Evolutionary conservation across 2,888 invertebrate genomes (phyloP), one percentile per base, ranked within the genome.

Genomic region (Clunio marinus): DNA sequence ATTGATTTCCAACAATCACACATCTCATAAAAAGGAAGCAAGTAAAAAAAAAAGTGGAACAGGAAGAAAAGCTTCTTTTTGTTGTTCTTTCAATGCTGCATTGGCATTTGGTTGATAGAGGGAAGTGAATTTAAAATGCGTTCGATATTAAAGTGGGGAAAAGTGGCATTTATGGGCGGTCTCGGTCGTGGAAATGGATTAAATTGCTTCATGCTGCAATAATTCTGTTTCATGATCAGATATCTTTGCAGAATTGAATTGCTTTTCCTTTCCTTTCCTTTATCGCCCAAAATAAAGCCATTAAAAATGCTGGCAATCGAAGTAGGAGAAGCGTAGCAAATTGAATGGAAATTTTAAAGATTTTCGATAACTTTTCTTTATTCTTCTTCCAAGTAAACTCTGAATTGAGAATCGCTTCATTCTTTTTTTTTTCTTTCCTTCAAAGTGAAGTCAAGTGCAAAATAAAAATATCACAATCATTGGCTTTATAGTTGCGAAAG

Each of bases 1-100:
- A 66, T 66, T 65, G 65, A 65, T 65, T 51, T 32, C 24, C 20
- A n/a, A 51, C 66, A 66, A 66, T 55, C 51, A 55, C 55, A 66
- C 66, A 66, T 35, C 17, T 27, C 15, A 65, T 46, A 4, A 45
- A 45, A 45, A n/a, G 2, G 13, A 22, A 51, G 4, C 20, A 22
- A 22, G n/a, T n/a, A n/a, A n/a, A n/a, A n/a, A n/a, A n/a, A n/a
- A n/a, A n/a, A n/a, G n/a, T n/a, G n/a, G 51, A 17, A 13, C 7
- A n/a, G 51, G 22, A 51, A 51, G 17, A n/a, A n/a, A n/a, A n/a
- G n/a, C n/a, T n/a, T n/a, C n/a, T 32, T 32, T 4, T 32, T 32
- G 32, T 32, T 32, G 8, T 32, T 32, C 8, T 4, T 32, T 32
- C 32, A 32, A 32, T 32, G 32, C 5, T 45, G 45, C 45, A 45